Conservation (phyloP, 2,797 vertebrate species). For the Pelodytes ibericus region DNA sequence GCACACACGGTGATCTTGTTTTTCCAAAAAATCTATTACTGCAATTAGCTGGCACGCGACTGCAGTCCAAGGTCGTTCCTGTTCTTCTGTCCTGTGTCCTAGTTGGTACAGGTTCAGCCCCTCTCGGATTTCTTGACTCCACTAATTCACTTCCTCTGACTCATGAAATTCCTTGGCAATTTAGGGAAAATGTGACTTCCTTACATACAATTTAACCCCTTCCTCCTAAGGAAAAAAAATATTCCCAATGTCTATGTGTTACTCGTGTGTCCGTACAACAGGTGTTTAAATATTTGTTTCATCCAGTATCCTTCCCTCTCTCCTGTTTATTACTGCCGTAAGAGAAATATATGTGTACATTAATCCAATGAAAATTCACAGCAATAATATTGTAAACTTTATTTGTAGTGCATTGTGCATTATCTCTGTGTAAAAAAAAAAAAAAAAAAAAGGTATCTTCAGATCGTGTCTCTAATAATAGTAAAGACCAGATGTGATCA, state of each 20-base stretch:
- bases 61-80: not conserved
- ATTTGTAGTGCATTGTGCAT: too few species aligned
- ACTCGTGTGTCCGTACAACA: not conserved
- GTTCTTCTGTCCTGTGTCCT: conserved; percentile 22
- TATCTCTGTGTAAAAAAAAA: too few species aligned
- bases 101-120: conserved; percentile 22
- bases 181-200: conserved; percentile 25
- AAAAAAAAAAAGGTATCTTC: too few species aligned
- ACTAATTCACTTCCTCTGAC: conserved; percentile 40
- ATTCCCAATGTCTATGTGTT: too few species aligned
- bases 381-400: too few species aligned
- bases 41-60: not conserved
- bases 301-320: not conserved
- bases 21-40: not conserved
- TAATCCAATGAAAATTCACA: too few species aligned
- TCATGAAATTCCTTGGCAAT: not conserved
- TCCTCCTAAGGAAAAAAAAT: not conserved
- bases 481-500: too few species aligned
- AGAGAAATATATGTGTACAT: too few species aligned
- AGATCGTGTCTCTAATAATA: too few species aligned
- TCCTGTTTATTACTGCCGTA: too few species aligned
- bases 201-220: not conserved
- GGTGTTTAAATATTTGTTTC: not conserved
- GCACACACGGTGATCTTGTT: conserved; percentile 1
- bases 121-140: not conserved